Percentiles rank a stretch among this genome's conserved stretches.
phyloP scores from a whole-genome alignment of 2,888 invertebrate species.

The Cylindroiulus punctatus region DNA sequence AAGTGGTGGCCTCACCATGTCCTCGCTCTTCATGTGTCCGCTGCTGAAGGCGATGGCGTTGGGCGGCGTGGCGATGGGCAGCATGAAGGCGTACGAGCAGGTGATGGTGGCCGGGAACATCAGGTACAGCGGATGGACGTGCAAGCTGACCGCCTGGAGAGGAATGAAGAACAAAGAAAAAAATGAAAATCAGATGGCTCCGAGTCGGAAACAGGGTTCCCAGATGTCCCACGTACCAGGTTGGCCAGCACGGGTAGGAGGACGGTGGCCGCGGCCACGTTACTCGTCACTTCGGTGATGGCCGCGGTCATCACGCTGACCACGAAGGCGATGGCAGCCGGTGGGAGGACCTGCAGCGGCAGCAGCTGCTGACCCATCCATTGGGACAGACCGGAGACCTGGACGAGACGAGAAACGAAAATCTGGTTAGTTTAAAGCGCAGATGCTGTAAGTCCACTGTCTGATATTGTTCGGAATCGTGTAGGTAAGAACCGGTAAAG shows the following conservation, averaged over 20 bases:
- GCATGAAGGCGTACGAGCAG: slow-evolving; percentile 88
- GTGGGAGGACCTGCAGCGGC: slow-evolving; percentile 74
- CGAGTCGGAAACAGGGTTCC: neutral
- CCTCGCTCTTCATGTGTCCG: slow-evolving; percentile 80
- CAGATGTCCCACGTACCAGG: slow-evolving; percentile 65
- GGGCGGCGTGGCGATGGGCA: slow-evolving; percentile 94
- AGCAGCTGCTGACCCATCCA: slow-evolving; percentile 78
- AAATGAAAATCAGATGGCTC: neutral
- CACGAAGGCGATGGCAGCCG: slow-evolving; percentile 76
- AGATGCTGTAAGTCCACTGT: no score
- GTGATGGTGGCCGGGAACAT: slow-evolving; percentile 89
- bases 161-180: slow-evolving; percentile 33
- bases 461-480: no score
- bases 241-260: slow-evolving; percentile 84
- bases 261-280: slow-evolving; percentile 90
- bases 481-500: no score
- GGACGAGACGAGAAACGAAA: neutral
- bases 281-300: slow-evolving; percentile 89
- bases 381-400: slow-evolving; percentile 77
- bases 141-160: slow-evolving; percentile 75
- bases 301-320: slow-evolving; percentile 81
- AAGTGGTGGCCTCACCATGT: slow-evolving; percentile 73
- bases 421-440: no score
- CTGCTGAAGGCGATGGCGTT: slow-evolving; percentile 92
- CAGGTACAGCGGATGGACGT: slow-evolving; percentile 85